Evolutionary conservation across 2,888 invertebrate genomes (phyloP), one percentile per base, ranked within the genome.

Genomic region (Eristalinus aeneus): DNA sequence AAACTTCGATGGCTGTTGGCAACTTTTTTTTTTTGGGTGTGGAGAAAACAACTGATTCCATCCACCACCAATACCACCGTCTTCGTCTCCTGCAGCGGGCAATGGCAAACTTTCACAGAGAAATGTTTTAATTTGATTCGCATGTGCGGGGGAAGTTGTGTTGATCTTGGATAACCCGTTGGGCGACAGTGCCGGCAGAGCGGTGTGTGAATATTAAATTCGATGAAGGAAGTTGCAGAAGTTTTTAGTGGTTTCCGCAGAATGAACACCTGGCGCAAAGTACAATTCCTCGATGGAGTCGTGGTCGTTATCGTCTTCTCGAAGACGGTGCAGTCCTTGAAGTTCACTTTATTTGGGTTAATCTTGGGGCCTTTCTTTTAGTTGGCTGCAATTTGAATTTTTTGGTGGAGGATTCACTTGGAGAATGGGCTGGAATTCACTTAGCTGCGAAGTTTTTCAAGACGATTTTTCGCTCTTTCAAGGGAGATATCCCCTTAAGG

Each of bases 261-360:
- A 64, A 72, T 61, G 80, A 85, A 85, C 84, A 85, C 84, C 80
- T 85, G 84, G 27, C 61, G 54, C 36, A 72, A 58, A 60, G 54
- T 75, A 74, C 60, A 58, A 78, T 78, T 71, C 16, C n/a, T n/a
- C 39, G 39, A n/a, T 46, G 39, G 34, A 64, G 64, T 46, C n/a
- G 56, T 75, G 32, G 39, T 16, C 23, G 58, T 58, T 23, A 22
- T 36, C n/a, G 46, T 39, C 32, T 77, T n/a, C n/a, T n/a, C n/a
- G n/a, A n/a, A 68, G 75, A 34, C 11, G 22, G 39, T 79, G 65
- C 54, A 74, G 39, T 72, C 72, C 71, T 60, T 71, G 27, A 56
- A 77, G 72, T 73, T 76, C 10, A 3, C 11, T 2, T 56, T 31
- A n/a, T 54, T 39, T 32, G 56, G 27, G n/a, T 22, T 56, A 68